phyloP scores from a whole-genome alignment of 2,797 vertebrate genomes.

The Leptoclinus maculatus region DNA sequence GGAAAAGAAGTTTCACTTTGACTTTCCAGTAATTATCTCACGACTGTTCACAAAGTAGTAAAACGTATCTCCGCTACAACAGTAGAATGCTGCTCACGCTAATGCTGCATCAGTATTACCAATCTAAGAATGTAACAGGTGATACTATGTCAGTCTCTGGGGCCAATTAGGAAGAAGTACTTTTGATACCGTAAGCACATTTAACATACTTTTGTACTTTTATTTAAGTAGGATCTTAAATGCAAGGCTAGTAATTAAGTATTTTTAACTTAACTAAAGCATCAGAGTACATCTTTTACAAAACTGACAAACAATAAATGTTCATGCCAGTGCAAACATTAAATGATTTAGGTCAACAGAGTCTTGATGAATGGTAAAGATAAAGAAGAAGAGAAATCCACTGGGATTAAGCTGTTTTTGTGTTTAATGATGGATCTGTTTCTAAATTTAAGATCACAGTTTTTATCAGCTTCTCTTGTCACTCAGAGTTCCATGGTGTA shows the following conservation, averaged over 20 bases:
- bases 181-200: not conserved
- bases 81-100: not conserved
- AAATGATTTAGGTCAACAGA: not conserved
- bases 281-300: not conserved
- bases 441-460: constrained; percentile 9
- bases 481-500: not conserved
- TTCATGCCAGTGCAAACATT: not conserved
- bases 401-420: not conserved
- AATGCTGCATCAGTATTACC: no score
- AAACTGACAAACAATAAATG: not conserved
- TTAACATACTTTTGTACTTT: not conserved
- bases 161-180: not conserved
- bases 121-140: not conserved
- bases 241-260: not conserved
- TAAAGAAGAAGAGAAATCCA: not conserved
- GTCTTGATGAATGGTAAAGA: not conserved
- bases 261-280: not conserved
- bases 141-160: not conserved
- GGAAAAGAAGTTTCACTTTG: not conserved
- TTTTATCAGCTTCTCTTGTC: not conserved
- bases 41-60: not conserved
- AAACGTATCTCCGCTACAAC: not conserved
- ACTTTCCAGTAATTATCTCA: not conserved
- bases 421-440: constrained; percentile 1
- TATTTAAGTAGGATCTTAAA: not conserved